phyloP scores from a whole-genome alignment of 2,797 vertebrate species.

The Tinamus major region DNA sequence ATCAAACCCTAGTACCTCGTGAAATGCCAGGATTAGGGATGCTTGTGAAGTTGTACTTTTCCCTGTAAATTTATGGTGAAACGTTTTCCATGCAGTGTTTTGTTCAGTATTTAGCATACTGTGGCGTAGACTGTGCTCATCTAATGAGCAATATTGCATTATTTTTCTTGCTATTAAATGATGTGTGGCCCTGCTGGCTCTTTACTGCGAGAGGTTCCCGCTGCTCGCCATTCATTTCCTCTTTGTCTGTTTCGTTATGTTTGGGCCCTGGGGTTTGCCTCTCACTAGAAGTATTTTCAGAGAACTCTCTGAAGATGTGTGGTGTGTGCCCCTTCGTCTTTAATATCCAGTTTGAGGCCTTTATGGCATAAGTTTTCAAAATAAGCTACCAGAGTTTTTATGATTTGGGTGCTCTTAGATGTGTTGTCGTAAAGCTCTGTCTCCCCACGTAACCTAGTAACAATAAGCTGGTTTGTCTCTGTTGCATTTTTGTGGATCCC shows the following conservation, averaged over 20 bases:
- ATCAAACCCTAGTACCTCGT: not conserved
- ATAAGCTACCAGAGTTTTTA: not conserved
- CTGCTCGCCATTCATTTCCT: not conserved
- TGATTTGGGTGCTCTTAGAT: not conserved
- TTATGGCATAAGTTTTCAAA: not conserved
- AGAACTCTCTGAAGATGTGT: not conserved
- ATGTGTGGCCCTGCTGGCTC: not conserved
- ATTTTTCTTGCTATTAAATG: not conserved
- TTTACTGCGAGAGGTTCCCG: constrained; percentile 4
- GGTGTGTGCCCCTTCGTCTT: not conserved
- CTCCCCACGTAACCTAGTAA: not conserved
- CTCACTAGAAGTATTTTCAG: not conserved
- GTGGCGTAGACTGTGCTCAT: not conserved
- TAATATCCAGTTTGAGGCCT: not conserved
- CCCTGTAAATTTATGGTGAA: not conserved
- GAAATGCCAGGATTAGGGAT: not conserved
- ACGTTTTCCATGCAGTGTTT: not conserved
- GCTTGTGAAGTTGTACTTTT: not conserved
- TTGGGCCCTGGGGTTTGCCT: not conserved
- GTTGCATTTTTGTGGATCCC: not conserved
- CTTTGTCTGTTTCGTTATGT: constrained; percentile 13
- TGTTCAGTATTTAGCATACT: not conserved
- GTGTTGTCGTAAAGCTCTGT: not conserved
- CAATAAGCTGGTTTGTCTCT: not conserved
- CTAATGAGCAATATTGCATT: not conserved